These are phyloP conservation scores for Strix uralensis DNA, from an alignment of 2,113 vertebrate genomes.

Conservation along the genomic window DNA sequence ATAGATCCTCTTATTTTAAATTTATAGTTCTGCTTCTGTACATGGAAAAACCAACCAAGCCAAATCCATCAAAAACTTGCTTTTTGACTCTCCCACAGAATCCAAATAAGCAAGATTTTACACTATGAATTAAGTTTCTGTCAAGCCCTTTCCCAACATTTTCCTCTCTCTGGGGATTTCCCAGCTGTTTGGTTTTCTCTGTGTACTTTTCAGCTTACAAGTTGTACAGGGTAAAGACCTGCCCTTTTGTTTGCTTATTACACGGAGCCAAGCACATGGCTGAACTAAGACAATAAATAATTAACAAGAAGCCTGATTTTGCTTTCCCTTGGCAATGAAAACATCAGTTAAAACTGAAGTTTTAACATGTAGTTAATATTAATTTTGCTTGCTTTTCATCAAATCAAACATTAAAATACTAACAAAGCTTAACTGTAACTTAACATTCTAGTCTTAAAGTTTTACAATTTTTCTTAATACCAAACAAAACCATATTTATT, in stretches of 20 bases:
- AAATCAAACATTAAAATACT: background rate
- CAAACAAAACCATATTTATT: background rate
- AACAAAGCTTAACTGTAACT: background rate
- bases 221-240: background rate
- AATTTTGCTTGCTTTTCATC: background rate
- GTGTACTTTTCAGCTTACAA: background rate
- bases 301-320: background rate
- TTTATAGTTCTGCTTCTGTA: background rate
- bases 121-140: background rate
- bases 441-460: background rate
- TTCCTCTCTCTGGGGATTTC: background rate
- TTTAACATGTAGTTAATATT: background rate
- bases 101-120: background rate
- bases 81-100: background rate
- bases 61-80: background rate
- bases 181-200: conserved; percentile 16
- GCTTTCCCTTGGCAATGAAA: background rate
- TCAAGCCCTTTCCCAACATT: background rate
- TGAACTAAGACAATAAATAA: background rate
- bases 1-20: background rate
- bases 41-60: background rate
- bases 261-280: background rate
- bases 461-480: background rate
- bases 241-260: background rate
- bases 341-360: background rate